Conservation (phyloP, 2,113 vertebrate genomes). For the Cyanistes caeruleus region DNA sequence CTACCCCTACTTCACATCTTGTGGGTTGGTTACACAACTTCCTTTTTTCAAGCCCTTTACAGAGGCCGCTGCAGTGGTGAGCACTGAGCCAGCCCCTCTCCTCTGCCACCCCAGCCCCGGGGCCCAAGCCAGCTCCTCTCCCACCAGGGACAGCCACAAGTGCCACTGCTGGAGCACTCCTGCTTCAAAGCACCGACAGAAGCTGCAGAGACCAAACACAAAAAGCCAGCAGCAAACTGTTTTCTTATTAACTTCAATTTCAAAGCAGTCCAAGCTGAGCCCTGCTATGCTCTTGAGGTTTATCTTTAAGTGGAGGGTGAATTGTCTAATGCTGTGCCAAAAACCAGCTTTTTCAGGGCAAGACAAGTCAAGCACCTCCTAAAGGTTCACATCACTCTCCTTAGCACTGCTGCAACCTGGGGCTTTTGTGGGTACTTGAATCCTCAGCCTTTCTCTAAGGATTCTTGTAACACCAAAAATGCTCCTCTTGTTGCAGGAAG, state of each 20-base stretch:
- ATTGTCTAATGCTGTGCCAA: not conserved
- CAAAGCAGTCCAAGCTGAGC: not conserved
- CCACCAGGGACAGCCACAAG: not conserved
- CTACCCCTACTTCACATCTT: not conserved
- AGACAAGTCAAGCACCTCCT: not conserved
- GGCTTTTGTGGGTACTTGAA: not conserved
- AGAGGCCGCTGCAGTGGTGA: not conserved
- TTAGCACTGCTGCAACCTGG: not conserved
- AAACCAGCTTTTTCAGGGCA: not conserved
- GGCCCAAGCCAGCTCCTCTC: not conserved
- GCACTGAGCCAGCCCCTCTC: not conserved
- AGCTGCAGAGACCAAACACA: not conserved
- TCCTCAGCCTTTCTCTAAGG: not conserved
- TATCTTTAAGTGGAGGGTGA: not conserved
- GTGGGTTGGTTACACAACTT: constrained; percentile 13
- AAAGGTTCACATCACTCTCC: not conserved
- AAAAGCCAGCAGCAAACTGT: not conserved
- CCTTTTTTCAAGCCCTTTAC: not conserved
- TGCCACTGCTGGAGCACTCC: not conserved
- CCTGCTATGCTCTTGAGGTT: not conserved
- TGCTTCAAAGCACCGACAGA: not conserved
- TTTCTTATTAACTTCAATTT: constrained; percentile 21
- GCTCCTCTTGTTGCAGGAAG: not conserved
- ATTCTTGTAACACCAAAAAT: not conserved
- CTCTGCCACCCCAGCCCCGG: not conserved